phyloP scores from a whole-genome alignment of 2,113 vertebrate genomes.

The Toxotes chatareus region DNA sequence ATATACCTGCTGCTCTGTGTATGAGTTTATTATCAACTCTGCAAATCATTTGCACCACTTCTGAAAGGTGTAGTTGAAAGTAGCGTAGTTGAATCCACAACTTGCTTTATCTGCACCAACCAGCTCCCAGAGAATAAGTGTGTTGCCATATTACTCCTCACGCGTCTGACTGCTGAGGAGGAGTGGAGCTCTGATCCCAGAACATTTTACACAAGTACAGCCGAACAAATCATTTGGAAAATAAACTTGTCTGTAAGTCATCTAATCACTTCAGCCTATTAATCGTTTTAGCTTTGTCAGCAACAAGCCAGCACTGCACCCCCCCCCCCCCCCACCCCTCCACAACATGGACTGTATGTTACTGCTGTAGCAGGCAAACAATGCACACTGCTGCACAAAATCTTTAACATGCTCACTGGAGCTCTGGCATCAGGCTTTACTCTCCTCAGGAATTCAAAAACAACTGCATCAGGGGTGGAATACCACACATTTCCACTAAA shows the following conservation, averaged over 20 bases:
- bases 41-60: not conserved
- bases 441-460: not conserved
- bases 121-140: not conserved
- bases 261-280: not conserved
- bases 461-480: not conserved
- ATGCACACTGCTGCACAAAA: not conserved
- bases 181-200: not conserved
- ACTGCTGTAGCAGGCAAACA: not conserved
- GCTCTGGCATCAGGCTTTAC: not conserved
- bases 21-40: not conserved
- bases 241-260: not conserved
- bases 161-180: not conserved
- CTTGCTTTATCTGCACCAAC: not conserved
- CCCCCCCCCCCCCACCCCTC: not conserved
- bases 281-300: slow-evolving; percentile 3
- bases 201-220: not conserved
- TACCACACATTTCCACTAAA: not conserved
- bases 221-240: not conserved
- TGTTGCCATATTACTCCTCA: not conserved
- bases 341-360: not conserved
- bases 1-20: not conserved
- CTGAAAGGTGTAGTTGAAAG: no score
- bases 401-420: not conserved
- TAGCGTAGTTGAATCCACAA: no score
- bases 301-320: not conserved